Evolutionary conservation across 92 coral and sea anemone species (phyloP), one percentile per base, ranked within the genome.

Genomic region (Montipora capitata): DNA sequence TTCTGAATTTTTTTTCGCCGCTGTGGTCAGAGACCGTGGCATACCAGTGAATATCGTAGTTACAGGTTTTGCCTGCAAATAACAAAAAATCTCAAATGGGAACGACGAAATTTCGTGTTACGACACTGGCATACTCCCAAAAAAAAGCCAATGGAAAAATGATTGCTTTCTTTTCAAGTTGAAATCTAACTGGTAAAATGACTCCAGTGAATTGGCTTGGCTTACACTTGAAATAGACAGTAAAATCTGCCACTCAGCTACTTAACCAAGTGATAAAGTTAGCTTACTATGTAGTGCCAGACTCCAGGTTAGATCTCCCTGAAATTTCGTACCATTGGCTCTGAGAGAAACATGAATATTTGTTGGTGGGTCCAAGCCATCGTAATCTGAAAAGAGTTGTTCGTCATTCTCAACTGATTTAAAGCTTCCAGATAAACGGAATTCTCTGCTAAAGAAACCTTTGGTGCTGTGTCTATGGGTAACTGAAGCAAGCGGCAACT

Each of bases 11-110:
- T 67, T 80, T 11, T 3, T 0, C 3, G 0, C n/a, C 65, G 49
- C 17, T 35, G 17, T 68, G 11, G 49, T 80, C 51, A 38, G 8
- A 39, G 39, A 11, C 51, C 3, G 39, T 7, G 11, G 76, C 40
- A 17, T 6, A 51, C 75, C 72, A 64, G 49, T 70, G 5, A 11
- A 87, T 80, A 43, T 10, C 18, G 45, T 89, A 89, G 84, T 62
- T 79, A 43, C 92, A 89, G 10, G 85, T 80, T 84, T 77, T 84
- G 39, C 92, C 92, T 89, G 39, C 68, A 63, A 20, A 43, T 27
- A 27, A 27, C 35, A 68, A 9, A 45, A 59, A 39, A 59, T 16
- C 41, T 15, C 48, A 76, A 12, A n/a, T 20, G 40, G 43, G 58
- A 11, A 27, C 35, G 35, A 27, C 45, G 35, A 15, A 48, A 5